A percentile compares a stretch with the other conserved stretches of the same genome.
Conservation (phyloP, 2,797 vertebrate genomes). For the Anabacerthia variegaticeps region DNA sequence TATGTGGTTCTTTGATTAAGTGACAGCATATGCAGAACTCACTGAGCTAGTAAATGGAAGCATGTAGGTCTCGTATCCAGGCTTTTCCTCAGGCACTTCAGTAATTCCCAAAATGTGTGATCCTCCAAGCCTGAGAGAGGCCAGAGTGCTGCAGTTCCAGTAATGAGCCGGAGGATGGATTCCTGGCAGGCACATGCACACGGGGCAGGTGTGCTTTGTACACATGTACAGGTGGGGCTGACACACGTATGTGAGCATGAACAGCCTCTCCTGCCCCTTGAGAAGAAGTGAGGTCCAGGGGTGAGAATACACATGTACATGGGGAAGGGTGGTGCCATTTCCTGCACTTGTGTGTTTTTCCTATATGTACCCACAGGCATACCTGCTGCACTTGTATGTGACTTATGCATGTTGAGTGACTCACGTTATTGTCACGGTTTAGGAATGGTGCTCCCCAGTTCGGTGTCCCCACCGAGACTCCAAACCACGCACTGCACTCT, state of each 20-base stretch:
- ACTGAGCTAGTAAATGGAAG: neutral
- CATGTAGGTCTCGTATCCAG: accelerated
- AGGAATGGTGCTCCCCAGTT: neutral
- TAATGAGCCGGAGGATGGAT: neutral
- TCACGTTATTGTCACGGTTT: accelerated
- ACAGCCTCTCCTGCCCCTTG: neutral
- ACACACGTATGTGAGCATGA: accelerated
- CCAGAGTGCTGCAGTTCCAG: neutral
- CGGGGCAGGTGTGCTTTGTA: accelerated
- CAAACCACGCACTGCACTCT: neutral
- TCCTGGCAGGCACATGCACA: accelerated
- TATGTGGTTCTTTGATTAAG: neutral
- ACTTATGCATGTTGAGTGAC: accelerated
- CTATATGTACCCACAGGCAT: accelerated
- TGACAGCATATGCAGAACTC: neutral
- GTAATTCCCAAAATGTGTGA: neutral
- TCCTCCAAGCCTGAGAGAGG: neutral
- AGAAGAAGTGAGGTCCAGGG: neutral
- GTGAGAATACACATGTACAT: accelerated
- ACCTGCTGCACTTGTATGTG: accelerated
- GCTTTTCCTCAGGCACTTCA: neutral
- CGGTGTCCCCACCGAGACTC: accelerated
- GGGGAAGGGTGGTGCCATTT: too few relatives aligned
- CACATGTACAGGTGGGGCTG: accelerated
- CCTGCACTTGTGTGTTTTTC: accelerated